Evolutionary conservation across 2,888 invertebrate genomes (phyloP).

Genomic region (Drosophila greeni): DNA sequence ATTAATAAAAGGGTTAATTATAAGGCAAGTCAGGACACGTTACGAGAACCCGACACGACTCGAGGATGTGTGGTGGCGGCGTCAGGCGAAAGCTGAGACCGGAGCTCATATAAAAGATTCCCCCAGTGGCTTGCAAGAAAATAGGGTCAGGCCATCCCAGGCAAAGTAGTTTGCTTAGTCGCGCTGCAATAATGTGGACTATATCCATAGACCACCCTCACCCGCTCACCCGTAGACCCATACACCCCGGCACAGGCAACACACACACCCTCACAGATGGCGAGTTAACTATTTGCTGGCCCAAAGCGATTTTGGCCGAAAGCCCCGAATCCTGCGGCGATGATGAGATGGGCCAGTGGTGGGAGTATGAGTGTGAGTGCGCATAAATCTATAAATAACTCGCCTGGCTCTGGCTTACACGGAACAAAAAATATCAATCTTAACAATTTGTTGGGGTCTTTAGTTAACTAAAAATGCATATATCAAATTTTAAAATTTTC

Average conservation of each 20-base stretch:
- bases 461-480: too few relatives aligned
- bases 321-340: constrained; percentile 24
- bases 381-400: constrained; percentile 64
- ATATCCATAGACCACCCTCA: constrained; percentile 23
- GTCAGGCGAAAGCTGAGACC: constrained; percentile 1
- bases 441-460: not conserved
- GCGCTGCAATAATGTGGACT: constrained; percentile 54
- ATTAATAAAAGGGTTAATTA: constrained; percentile 68
- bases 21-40: constrained; percentile 43
- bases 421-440: not conserved
- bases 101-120: constrained; percentile 17
- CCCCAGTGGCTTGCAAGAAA: constrained; percentile 24
- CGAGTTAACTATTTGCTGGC: constrained; percentile 58
- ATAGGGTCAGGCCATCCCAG: constrained; percentile 39
- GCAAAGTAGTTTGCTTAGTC: constrained; percentile 55
- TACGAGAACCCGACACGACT: constrained; percentile 25
- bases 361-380: constrained; percentile 13
- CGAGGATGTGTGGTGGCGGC: constrained; percentile 1
- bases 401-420: constrained; percentile 15
- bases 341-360: constrained; percentile 4
- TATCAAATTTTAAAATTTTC: too few relatives aligned
- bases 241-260: not conserved
- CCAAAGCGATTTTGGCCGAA: constrained; percentile 53
- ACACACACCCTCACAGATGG: constrained; percentile 30
- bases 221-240: not conserved